Evolutionary conservation across 2,113 vertebrate genomes (phyloP).

Genomic region (Ciconia boyciana): DNA sequence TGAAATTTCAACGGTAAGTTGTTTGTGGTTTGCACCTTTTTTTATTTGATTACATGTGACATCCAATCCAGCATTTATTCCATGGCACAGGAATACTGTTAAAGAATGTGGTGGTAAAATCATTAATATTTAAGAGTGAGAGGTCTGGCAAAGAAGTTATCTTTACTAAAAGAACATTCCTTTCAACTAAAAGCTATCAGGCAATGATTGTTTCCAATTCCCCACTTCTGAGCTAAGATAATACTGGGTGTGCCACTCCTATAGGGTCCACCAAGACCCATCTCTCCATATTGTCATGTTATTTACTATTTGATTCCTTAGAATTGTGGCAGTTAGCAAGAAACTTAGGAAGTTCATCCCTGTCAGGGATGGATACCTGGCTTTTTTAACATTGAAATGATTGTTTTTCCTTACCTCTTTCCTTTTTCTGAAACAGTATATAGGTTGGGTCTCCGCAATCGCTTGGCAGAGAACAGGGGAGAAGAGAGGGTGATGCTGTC

Average conservation of each 20-base stretch:
- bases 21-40: not conserved
- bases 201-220: not conserved
- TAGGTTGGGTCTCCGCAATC: not conserved
- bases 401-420: not conserved
- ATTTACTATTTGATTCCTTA: not conserved
- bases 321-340: not conserved
- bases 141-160: not conserved
- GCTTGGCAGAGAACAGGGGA: not conserved
- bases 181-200: not conserved
- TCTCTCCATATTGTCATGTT: not conserved
- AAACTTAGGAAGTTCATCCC: not conserved
- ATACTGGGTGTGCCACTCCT: not conserved
- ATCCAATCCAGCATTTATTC: not conserved
- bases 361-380: not conserved
- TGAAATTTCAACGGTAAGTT: slow-evolving; percentile 92
- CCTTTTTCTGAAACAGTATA: not conserved
- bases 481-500: not conserved
- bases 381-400: not conserved
- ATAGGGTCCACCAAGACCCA: not conserved
- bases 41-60: not conserved
- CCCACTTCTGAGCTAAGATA: not conserved
- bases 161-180: not conserved
- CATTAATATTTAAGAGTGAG: not conserved
- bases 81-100: not conserved
- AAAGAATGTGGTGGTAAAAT: not conserved